Base-by-base conservation (phyloP, 2,888 invertebrate genomes). In the Pediacus dermestoides region DNA sequence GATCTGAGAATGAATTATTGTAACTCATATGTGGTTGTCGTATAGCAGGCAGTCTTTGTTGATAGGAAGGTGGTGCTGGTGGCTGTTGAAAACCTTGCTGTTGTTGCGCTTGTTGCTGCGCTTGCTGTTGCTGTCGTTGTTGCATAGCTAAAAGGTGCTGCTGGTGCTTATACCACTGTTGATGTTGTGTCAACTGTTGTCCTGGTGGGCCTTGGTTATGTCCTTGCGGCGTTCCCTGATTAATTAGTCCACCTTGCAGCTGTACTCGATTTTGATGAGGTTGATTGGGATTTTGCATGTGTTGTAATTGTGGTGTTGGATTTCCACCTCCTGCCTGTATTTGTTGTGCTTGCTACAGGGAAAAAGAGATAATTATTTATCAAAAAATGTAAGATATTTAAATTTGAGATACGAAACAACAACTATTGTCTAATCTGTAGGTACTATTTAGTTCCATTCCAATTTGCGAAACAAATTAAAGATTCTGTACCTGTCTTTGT, bases 401-500 rank as follows among this genome's bases (percentile, higher is more conserved):
- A n/a, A n/a, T n/a, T n/a, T n/a, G n/a, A n/a, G n/a, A n/a, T n/a
- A n/a, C n/a, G n/a, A n/a, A n/a, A n/a, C n/a, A n/a, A n/a, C n/a
- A n/a, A n/a, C n/a, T n/a, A n/a, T n/a, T n/a, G n/a, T n/a, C n/a
- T n/a, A n/a, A n/a, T n/a, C n/a, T n/a, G n/a, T n/a, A n/a, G n/a
- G n/a, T n/a, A n/a, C n/a, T n/a, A n/a, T n/a, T n/a, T n/a, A n/a
- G n/a, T n/a, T n/a, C n/a, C n/a, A n/a, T n/a, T n/a, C n/a, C n/a
- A n/a, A n/a, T n/a, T n/a, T n/a, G n/a, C n/a, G n/a, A n/a, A n/a
- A n/a, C n/a, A n/a, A n/a, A n/a, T n/a, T n/a, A n/a, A n/a, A n/a
- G n/a, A n/a, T n/a, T n/a, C n/a, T n/a, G n/a, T n/a, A 78, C 81
- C 72, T 86, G 83, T 64, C 88, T 75, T 68, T 90, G 89, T 62